Percentiles rank a stretch among this genome's conserved stretches.
Evolutionary conservation across 2,797 vertebrate genomes (phyloP).

Genomic region (Smutsia gigantea): DNA sequence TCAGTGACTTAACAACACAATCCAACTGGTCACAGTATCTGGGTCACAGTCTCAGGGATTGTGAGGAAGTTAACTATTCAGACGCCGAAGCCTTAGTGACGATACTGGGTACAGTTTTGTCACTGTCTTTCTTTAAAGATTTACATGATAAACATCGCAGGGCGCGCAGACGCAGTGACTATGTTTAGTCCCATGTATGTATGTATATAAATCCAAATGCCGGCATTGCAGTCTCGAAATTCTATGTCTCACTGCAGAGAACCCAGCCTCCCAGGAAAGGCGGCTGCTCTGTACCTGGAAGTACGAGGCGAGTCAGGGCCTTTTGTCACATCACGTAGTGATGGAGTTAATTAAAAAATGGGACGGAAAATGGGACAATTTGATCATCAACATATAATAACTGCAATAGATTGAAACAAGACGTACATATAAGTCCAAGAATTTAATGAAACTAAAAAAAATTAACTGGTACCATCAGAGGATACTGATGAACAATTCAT

Average conservation of each 20-base stretch:
- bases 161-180: neutral
- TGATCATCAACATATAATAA: neutral
- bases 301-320: neutral
- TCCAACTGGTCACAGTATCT: no score
- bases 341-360: neutral
- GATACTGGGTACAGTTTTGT: neutral
- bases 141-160: rapidly evolving
- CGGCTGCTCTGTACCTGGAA: neutral
- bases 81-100: neutral
- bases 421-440: neutral
- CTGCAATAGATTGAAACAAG: neutral
- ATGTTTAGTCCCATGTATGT: rapidly evolving
- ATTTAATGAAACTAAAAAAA: neutral
- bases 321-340: rapidly evolving
- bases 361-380: neutral
- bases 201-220: neutral
- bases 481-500: constrained; percentile 42
- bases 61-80: neutral
- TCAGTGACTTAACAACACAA: neutral
- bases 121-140: neutral
- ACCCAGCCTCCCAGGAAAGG: neutral
- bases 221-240: neutral
- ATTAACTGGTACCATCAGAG: neutral
- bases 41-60: neutral
- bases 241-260: neutral